Percentiles rank a stretch among this genome's conserved stretches.
These are phyloP conservation scores for Otolemur garnettii DNA, from an alignment of 2,113 vertebrate genomes.

Conservation along the genomic window DNA sequence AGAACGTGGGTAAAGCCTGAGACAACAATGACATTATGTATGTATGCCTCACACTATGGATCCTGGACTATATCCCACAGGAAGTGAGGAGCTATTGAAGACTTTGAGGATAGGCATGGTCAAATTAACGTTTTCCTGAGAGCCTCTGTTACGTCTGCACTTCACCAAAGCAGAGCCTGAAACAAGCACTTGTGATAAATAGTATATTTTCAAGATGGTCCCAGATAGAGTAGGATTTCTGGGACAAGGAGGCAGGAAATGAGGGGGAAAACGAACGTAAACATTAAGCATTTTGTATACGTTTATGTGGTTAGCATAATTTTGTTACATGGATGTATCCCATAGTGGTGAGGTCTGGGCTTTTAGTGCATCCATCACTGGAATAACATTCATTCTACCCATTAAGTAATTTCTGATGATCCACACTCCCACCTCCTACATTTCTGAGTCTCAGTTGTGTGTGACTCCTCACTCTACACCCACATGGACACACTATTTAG, in stretches of 20 bases:
- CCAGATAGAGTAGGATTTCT: background rate
- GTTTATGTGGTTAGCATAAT: too few species aligned
- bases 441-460: too few species aligned
- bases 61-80: background rate
- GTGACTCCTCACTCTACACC: too few species aligned
- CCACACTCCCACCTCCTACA: too few species aligned
- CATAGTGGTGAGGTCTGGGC: too few species aligned
- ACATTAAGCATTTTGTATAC: background rate
- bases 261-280: background rate
- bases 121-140: background rate
- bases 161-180: background rate
- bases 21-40: background rate
- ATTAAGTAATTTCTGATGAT: too few species aligned
- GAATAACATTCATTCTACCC: too few species aligned
- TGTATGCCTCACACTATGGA: background rate
- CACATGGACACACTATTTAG: too few species aligned
- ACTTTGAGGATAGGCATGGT: background rate
- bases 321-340: too few species aligned
- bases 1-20: background rate
- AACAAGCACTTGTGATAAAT: background rate
- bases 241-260: background rate
- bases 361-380: too few species aligned
- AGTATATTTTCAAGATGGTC: background rate
- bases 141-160: background rate
- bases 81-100: background rate